Evolutionary conservation across 2,888 invertebrate species (phyloP).

Genomic region (Anoncus sp.): DNA sequence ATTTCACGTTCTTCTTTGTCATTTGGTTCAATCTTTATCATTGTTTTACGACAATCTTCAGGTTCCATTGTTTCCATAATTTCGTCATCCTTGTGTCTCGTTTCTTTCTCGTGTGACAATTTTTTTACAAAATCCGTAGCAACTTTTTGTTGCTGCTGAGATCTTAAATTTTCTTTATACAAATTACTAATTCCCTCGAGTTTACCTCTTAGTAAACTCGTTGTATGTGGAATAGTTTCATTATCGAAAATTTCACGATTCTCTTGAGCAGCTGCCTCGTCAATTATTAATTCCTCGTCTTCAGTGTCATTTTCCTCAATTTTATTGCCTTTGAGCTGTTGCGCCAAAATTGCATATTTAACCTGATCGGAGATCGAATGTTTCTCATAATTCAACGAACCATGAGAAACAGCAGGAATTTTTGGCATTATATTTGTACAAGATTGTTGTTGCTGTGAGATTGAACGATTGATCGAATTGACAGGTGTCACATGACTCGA

Average conservation of each 20-base stretch:
- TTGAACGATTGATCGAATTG: constrained; percentile 42
- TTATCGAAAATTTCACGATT: constrained; percentile 68
- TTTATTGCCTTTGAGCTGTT: constrained; percentile 87
- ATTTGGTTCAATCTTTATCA: constrained; percentile 71
- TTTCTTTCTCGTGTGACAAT: constrained; percentile 59
- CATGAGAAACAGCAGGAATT: constrained; percentile 77
- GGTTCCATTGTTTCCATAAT: constrained; percentile 72
- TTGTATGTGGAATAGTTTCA: constrained; percentile 68
- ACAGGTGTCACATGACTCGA: constrained; percentile 72
- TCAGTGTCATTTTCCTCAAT: constrained; percentile 88
- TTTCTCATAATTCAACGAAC: constrained; percentile 82
- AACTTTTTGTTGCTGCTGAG: constrained; percentile 14
- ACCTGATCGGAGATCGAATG: constrained; percentile 87
- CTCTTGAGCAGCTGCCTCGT: constrained; percentile 85
- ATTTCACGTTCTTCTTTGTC: constrained; percentile 4
- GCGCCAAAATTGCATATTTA: constrained; percentile 91
- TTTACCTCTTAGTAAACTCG: constrained; percentile 77
- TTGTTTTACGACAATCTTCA: constrained; percentile 56
- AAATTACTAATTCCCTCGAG: constrained; percentile 70
- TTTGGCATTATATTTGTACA: constrained; percentile 73
- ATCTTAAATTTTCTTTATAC: constrained; percentile 47
- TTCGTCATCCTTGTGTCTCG: constrained; percentile 75
- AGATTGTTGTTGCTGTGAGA: constrained; percentile 65
- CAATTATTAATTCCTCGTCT: constrained; percentile 88
- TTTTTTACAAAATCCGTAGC: constrained; percentile 57